Conservation (phyloP, 2,797 vertebrate species). For the Enteromius mattozi region DNA sequence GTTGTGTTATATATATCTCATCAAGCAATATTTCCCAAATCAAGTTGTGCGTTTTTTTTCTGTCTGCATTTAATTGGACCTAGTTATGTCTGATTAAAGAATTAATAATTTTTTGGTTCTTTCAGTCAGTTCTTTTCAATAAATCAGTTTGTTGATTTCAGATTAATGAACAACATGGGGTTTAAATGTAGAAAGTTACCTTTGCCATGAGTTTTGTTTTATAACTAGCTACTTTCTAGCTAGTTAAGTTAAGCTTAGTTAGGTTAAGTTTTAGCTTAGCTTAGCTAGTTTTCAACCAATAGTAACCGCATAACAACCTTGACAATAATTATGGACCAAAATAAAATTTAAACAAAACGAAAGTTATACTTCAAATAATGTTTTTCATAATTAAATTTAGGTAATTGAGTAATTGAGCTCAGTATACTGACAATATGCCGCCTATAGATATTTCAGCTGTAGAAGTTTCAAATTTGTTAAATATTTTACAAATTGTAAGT, state of each 20-base stretch:
- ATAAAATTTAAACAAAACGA: too few species aligned
- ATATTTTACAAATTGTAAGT: not conserved
- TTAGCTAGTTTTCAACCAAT: not conserved
- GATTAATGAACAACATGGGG: not conserved
- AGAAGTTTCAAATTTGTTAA: not conserved
- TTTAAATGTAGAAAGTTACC: not conserved
- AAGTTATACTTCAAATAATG: not conserved
- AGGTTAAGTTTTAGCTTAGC: not conserved
- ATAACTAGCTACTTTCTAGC: too few species aligned
- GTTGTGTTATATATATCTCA: not conserved
- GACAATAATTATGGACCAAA: not conserved
- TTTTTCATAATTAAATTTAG: not conserved
- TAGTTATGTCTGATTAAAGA: not conserved
- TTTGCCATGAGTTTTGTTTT: not conserved
- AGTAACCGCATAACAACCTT: not conserved
- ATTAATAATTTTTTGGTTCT: rapidly evolving
- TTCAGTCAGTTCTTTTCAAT: not conserved
- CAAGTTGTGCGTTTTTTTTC: not conserved
- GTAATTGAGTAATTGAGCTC: not conserved
- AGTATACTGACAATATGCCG: not conserved
- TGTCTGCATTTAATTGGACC: not conserved
- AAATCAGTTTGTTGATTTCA: not conserved
- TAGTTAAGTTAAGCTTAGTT: not conserved
- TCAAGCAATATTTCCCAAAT: not conserved
- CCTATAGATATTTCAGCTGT: too few species aligned